Evolutionary conservation across 2,797 vertebrate genomes (phyloP), one percentile per base, ranked within the genome.

Genomic region (Glossophaga mutica): DNA sequence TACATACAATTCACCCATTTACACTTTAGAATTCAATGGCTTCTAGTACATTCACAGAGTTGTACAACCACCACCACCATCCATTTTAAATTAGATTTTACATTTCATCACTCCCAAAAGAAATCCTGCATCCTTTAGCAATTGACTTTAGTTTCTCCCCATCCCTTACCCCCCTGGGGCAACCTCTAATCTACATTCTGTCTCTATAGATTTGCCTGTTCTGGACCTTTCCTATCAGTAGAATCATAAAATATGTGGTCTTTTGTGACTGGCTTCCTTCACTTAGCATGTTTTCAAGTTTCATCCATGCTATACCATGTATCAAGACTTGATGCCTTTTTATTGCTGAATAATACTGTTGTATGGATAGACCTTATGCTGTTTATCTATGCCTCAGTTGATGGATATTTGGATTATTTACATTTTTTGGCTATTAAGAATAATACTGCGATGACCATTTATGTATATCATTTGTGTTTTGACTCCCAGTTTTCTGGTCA

Each of bases 341-440:
- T 29, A 68, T 94, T 73, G 46, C 44, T 73, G 32, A 95, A 83
- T 92, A 65, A 14, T 89, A 50, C 46, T 89, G 16, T 86, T 86
- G n/a, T 87, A 76, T 78, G 1, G 37, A 22, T 87, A 57, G 19
- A 68, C 9, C 34, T 86, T n/a, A 68, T 93, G 90, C 9, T 37
- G 18, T 48, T 85, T 76, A 78, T 89, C 7, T 1, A 67, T 77
- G 81, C 18, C 44, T 83, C 68, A 73, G 12, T 34, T 77, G 59
- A 52, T 88, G 14, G 67, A 16, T 37, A 86, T 81, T 92, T 91
- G 50, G 26, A 29, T 70, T 94, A 18, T 67, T 91, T 73, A 37
- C 19, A 89, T 10, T 95, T 95, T 91, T 90, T 73, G 14, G 34
- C 19, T 73, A 21, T 67, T 88, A 52, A 48, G 57, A 96, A 89